Evolutionary conservation across 2,888 invertebrate genomes (phyloP), one percentile per base, ranked within the genome.

Genomic region (Petrolisthes manimaculis): DNA sequence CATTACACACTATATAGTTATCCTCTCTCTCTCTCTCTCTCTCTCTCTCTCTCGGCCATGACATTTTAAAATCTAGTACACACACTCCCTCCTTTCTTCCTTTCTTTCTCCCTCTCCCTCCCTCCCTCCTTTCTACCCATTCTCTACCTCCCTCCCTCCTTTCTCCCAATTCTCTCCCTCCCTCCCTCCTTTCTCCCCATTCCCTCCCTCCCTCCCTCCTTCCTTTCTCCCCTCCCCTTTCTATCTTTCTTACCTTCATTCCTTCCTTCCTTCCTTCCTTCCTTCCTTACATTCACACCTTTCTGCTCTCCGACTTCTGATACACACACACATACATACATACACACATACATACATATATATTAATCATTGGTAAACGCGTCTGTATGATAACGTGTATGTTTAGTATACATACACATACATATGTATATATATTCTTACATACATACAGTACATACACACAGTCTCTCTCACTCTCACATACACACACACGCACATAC

Each of bases 401-500:
- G n/a, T n/a, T n/a, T n/a, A n/a, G n/a, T n/a, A n/a, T n/a, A 78
- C 78, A n/a, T 14, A 83, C 71, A 51, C 71, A 12, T 21, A 53
- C 54, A 24, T 53, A 53, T n/a, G 9, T 37, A 74, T 37, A 21
- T 9, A 12, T 74, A 37, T 12, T 67, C 5, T 14, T 71, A 37
- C 83, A 18, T 53, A 53, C 71, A 83, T 8, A 61, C 71, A 83
- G n/a, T 53, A 82, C 82, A 67, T n/a, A 55, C 80, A 81, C 55
- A 81, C 81, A 81, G 6, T 56, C 81, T 56, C 56, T n/a, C 81
- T 56, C 81, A 24, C 56, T 12, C 55, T 56, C 81, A 81, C 55
- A 56, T n/a, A 56, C 81, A 56, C 56, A 56, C 56, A 56, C 56
- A 81, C 81, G 61, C 55, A 55, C n/a, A 3, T 1, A 56, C 56